Evolutionary conservation across 1,140 invertebrate species (phyloP).

Genomic region (Ladona fulva): DNA sequence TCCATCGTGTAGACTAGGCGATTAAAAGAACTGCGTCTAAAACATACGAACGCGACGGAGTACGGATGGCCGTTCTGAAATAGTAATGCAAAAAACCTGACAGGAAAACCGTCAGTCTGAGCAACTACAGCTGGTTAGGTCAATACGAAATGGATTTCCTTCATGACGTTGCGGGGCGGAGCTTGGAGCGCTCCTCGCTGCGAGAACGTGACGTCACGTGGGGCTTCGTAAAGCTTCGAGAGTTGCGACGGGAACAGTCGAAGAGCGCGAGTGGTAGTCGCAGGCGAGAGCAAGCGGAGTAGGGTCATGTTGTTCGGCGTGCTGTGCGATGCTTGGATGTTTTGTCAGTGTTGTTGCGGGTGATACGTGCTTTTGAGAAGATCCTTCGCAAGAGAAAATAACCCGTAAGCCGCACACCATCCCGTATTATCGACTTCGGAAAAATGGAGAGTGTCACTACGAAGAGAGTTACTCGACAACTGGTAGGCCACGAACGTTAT

Average conservation of each 20-base stretch:
- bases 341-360: neutral
- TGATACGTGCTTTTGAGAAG: neutral
- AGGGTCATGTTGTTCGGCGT: neutral
- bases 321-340: neutral
- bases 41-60: too few relatives aligned
- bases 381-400: neutral
- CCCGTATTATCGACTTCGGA: too few relatives aligned
- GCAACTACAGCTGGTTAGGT: neutral
- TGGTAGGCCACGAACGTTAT: neutral
- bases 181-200: too few relatives aligned
- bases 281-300: neutral
- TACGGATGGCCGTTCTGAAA: too few relatives aligned
- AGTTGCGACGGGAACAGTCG: neutral
- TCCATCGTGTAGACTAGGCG: too few relatives aligned
- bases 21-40: too few relatives aligned
- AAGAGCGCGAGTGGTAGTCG: neutral
- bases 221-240: neutral
- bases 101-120: neutral
- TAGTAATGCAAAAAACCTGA: neutral
- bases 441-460: neutral
- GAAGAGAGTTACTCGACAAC: neutral
- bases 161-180: neutral
- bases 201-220: neutral
- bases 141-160: conserved; percentile 6
- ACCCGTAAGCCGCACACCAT: too few relatives aligned